phyloP scores from a whole-genome alignment of 2,888 invertebrate genomes.

The Eledona agricola region DNA sequence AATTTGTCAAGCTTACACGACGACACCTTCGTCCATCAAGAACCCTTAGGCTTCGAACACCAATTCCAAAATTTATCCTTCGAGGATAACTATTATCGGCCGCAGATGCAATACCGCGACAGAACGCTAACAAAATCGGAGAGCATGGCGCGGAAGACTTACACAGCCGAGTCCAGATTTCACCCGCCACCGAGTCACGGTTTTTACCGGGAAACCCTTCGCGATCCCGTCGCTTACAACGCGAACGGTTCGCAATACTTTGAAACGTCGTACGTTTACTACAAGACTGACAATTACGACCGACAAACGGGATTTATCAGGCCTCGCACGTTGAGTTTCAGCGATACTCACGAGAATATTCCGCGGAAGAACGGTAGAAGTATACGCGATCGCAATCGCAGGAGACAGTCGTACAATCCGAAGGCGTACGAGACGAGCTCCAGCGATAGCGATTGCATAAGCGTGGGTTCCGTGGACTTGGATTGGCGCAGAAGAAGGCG shows the following conservation, averaged over 20 bases:
- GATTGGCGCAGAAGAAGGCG: constrained; percentile 60
- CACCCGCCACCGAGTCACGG: constrained; percentile 46
- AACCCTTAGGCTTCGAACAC: constrained; percentile 49
- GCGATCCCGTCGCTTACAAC: constrained; percentile 35
- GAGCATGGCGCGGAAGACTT: constrained; percentile 60
- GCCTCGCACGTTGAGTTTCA: constrained; percentile 53
- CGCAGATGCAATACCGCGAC: constrained; percentile 52
- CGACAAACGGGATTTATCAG: constrained; percentile 40
- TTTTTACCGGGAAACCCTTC: constrained; percentile 24
- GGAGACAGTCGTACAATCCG: constrained; percentile 69
- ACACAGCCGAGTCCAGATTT: constrained; percentile 48
- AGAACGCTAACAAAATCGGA: constrained; percentile 61
- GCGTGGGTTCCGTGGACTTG: constrained; percentile 61
- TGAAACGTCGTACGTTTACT: constrained; percentile 55
- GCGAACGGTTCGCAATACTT: constrained; percentile 49
- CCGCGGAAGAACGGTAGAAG: constrained; percentile 60
- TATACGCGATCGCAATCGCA: constrained; percentile 65
- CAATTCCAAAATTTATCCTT: constrained; percentile 54
- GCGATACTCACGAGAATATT: constrained; percentile 54
- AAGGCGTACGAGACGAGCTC: constrained; percentile 66
- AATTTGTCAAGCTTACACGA: constrained; percentile 50
- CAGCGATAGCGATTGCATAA: constrained; percentile 64
- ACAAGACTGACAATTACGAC: constrained; percentile 47
- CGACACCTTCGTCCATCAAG: constrained; percentile 37
- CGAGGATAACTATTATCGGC: constrained; percentile 50